Evolutionary conservation across 2,888 invertebrate species (phyloP), one percentile per base, ranked within the genome.

Genomic region (Agrilus biguttatus): DNA sequence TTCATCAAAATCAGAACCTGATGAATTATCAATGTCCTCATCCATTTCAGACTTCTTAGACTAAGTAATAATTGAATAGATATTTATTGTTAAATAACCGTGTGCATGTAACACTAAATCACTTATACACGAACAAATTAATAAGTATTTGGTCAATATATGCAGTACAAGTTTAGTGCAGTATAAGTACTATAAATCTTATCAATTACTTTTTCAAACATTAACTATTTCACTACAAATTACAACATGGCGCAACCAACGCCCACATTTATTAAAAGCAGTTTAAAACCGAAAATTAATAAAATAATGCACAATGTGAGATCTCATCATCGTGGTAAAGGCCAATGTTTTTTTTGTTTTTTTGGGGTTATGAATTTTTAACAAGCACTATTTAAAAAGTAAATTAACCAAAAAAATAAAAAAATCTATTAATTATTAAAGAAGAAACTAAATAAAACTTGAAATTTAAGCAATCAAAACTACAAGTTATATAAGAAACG

Each of bases 1-100:
- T 55, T 87, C 86, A 61, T 85, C 86, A 58, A 86, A 86, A 62
- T 86, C 86, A 33, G 76, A 77, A 37, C 74, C 77, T 35, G 74
- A 74, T 48, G 73, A 69, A 53, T 73, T 72, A 46, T 71, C 70
- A 45, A 64, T 60, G 49, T 75, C 65, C 43, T 63, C 65, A 36
- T 62, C 63, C 59, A 63, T 64, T 45, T 52, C 51, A 44, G 52
- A 43, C 43, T 60, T 58, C 51, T 62, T 61, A 42, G 57, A 59
- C 58, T 61, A 50, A 50, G 49, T 45, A 53, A 55, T 50, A 23
- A 50, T 45, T 37, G 14, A 21, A 2, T 28, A 35, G 14, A 34
- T 39, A 33, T 32, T 37, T 42, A 37, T 35, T 42, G 13, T 6
- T 28, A 13, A 28, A 10, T 10, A 28, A 10, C 10, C 28, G 10